These are phyloP conservation scores for Leucoptera coffeella DNA, from an alignment of 2,888 invertebrate species.

Conservation along the genomic window DNA sequence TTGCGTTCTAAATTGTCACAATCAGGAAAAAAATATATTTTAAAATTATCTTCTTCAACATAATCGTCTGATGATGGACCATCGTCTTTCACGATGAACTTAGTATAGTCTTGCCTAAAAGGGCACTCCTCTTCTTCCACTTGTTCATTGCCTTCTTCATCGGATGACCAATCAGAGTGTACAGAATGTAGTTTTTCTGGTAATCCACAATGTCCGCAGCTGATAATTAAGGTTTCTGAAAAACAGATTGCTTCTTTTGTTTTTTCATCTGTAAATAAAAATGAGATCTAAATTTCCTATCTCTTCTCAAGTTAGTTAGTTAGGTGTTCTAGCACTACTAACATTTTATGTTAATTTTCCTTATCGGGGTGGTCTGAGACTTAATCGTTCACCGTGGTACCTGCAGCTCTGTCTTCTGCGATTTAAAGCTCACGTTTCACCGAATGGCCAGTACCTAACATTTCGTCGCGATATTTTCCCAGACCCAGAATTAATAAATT, in stretches of 20 bases:
- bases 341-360: too few relatives aligned
- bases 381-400: too few relatives aligned
- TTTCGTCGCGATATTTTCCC: too few relatives aligned
- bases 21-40: constrained; percentile 40
- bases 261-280: constrained; percentile 28
- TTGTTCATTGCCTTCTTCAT: constrained; percentile 12
- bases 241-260: constrained; percentile 44
- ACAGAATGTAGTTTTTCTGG: constrained; percentile 4
- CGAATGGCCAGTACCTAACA: too few relatives aligned
- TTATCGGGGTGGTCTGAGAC: too few relatives aligned
- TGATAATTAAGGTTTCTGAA: constrained; percentile 47
- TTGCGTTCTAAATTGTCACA: constrained; percentile 16
- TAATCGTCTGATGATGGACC: constrained; percentile 13
- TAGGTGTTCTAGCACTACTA: too few relatives aligned
- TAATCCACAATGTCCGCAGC: constrained; percentile 36
- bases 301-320: too few relatives aligned
- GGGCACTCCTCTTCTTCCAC: too few relatives aligned
- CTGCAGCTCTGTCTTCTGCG: too few relatives aligned
- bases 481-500: too few relatives aligned
- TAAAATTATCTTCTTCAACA: constrained; percentile 23
- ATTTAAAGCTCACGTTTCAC: too few relatives aligned
- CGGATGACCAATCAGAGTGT: constrained; percentile 2
- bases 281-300: not conserved
- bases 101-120: not conserved
- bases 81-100: constrained; percentile 8